Evolutionary conservation across 2,888 invertebrate species (phyloP), one percentile per base, ranked within the genome.

Genomic region (Hanleya hanleyi): DNA sequence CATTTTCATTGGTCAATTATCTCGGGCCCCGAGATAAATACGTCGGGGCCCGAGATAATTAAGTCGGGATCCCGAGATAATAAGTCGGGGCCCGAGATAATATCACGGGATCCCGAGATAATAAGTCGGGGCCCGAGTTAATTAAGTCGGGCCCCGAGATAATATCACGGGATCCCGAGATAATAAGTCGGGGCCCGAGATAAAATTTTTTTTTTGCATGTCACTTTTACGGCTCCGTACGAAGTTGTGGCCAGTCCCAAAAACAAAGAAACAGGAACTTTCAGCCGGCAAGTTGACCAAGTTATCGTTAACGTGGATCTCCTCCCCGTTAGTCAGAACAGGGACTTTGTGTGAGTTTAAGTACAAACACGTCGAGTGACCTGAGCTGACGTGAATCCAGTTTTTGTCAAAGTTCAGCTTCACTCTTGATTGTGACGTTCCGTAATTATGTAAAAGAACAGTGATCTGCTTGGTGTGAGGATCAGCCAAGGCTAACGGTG

Each of bases 401-500:
- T 26, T 57, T 22, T 57, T 57, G 57, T 57, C 12, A 32, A 57
- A 57, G 57, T 57, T 29, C 29, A 57, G 26, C 32, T 57, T 57
- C 26, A 57, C 57, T 26, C 12, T 2, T 15, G 22, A 15, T 29
- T 22, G 12, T 4, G 57, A 57, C 15, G 33, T 37, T 5, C 37
- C 36, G 22, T 49, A 41, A 6, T 65, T 70, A 26, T 35, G 65
- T 32, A 26, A 12, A 35, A 32, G 41, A 26, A 70, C 70, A 4
- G 22, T 6, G 2, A 70, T n/a, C 5, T 70, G 29, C 12, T 64
- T 49, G 7, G 29, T 62, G 29, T 32, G 32, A 5, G 70, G 32
- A 70, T 70, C 61, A 6, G 35, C 70, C 49, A 70, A 7, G 26
- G 64, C 70, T 4, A 64, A 33, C 15, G 70, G 50, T 3, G 64